Evolutionary conservation across 2,888 invertebrate genomes (phyloP), one percentile per base, ranked within the genome.

Genomic region (Lepidochitona cinerea): DNA sequence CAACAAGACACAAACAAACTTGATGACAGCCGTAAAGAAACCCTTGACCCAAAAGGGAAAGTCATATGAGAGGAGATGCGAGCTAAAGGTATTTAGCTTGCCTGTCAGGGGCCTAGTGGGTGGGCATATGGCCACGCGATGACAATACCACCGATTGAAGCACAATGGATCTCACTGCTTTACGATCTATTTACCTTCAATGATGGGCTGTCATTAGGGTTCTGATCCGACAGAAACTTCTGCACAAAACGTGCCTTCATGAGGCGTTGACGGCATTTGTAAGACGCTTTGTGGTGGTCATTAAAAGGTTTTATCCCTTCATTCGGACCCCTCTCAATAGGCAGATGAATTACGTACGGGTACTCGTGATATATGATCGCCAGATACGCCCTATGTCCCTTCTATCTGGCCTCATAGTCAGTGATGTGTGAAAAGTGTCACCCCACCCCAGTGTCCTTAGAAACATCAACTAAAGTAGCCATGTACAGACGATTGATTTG

Each of bases 161-260:
- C 26, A 59, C 2, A 59, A 26, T 59, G 59, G 59, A 29, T 26
- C 29, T 29, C 59, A 59, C 4, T 26, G 9, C 32, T 59, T 59
- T 59, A 59, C 59, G 59, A 59, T 59, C 59, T 59, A 59, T 59
- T 59, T 59, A 59, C 59, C 59, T 32, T 59, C 59, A 59, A 59
- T 59, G 59, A 59, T 59, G 59, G 59, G 12, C 59, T 59, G 59
- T 59, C 59, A 59, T 59, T 59, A 59, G 59, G 32, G 29, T 23
- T 23, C 59, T 59, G 59, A 59, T 59, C 59, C 29, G 12, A 32
- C 59, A 23, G 26, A 59, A 59, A 59, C 59, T 4, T 59, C 59
- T 12, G 32, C 59, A 59, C 59, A 59, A 59, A 59, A 59, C 59
- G 59, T 59, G 59, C 59, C 32, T 32, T 59, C 59, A 26, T 32